phyloP scores from a whole-genome alignment of 2,113 vertebrate genomes.

The Dromaius novaehollandiae region DNA sequence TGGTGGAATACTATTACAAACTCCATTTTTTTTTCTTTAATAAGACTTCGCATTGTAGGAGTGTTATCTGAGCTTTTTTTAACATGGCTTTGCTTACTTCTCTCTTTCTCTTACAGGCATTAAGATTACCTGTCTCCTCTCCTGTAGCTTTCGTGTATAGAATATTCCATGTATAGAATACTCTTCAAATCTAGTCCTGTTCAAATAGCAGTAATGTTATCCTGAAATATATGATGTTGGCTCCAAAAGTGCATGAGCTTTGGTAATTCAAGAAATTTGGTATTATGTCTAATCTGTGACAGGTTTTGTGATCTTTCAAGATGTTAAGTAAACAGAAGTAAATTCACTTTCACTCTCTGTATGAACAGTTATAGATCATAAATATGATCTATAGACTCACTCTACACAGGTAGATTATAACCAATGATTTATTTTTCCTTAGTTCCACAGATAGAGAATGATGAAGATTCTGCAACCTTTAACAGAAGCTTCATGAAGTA shows the following conservation, averaged over 20 bases:
- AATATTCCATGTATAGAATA: not conserved
- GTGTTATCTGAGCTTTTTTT: not conserved
- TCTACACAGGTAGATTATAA: not conserved
- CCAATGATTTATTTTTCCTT: not conserved
- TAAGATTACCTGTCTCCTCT: not conserved
- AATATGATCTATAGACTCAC: not conserved
- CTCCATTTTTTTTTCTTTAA: not conserved
- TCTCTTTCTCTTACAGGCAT: not conserved
- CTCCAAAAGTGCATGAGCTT: not conserved
- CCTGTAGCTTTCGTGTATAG: not conserved
- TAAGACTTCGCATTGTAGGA: not conserved
- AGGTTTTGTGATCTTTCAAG: not conserved
- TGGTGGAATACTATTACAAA: not conserved
- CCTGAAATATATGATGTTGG: not conserved
- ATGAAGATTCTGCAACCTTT: constrained; percentile 60
- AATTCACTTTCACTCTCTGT: not conserved
- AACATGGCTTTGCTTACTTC: not conserved
- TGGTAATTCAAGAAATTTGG: not conserved
- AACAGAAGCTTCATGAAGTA: constrained; percentile 83
- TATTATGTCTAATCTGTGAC: not conserved
- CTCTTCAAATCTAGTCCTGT: not conserved
- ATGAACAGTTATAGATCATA: not conserved
- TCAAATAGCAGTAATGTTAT: not conserved
- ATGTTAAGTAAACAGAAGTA: not conserved
- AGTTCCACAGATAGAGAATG: constrained; percentile 67